A percentile compares a stretch with the other conserved stretches of the same genome.
phyloP scores from a whole-genome alignment of 1,140 invertebrate genomes.

The Pseudomyrmex dendroicus region DNA sequence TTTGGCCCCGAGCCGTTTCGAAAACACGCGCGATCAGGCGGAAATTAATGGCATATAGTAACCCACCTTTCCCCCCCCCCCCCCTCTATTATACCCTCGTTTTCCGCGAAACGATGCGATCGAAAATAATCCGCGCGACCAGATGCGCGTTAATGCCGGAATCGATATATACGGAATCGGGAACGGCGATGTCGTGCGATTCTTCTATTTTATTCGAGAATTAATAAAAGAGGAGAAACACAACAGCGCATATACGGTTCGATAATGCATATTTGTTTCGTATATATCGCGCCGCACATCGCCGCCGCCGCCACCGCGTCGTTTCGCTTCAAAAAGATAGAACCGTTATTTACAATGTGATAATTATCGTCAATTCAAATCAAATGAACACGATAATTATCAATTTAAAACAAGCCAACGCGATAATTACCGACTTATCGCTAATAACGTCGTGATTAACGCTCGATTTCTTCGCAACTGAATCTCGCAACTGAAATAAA shows the following conservation, averaged over 20 bases:
- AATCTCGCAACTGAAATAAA: no score
- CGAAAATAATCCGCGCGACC: constrained; percentile 9
- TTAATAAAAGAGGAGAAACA: background rate
- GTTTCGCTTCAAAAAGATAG: background rate
- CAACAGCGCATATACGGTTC: background rate
- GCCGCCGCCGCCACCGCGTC: no score
- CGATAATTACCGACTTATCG: no score
- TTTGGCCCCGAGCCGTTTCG: constrained; percentile 36
- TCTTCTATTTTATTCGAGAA: background rate
- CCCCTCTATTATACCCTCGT: background rate
- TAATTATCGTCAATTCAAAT: background rate
- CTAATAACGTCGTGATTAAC: no score
- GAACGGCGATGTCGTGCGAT: background rate
- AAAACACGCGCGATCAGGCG: constrained; percentile 16
- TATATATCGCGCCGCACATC: background rate
- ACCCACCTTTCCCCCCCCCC: background rate
- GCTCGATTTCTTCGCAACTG: no score
- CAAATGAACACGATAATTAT: no score
- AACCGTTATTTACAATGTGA: background rate
- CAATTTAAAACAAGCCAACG: no score
- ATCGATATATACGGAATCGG: constrained; percentile 1
- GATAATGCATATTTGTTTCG: background rate
- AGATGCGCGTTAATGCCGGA: background rate
- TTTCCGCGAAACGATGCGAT: background rate
- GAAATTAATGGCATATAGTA: constrained; percentile 36